Evolutionary conservation across 1,140 invertebrate species (phyloP).

Genomic region (Agrypnia vestita): DNA sequence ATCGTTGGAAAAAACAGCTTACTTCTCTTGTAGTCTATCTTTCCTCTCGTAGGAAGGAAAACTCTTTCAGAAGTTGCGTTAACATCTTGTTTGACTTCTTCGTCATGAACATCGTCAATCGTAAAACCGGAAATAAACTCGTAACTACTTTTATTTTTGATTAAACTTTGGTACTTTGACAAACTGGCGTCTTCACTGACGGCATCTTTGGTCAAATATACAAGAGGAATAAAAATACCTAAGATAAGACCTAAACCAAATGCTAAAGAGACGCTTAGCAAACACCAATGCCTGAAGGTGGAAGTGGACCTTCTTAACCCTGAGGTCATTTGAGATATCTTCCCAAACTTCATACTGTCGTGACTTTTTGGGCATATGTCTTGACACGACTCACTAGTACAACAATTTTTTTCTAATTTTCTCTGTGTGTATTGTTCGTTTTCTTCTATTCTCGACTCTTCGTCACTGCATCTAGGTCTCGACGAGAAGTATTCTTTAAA

Average conservation of each 20-base stretch:
- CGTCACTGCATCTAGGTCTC: slow-evolving; percentile 21
- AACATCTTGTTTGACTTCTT: background rate
- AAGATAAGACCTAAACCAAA: slow-evolving; percentile 56
- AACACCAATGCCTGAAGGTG: slow-evolving; percentile 49
- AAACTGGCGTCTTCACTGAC: background rate
- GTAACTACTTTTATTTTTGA: slow-evolving; percentile 3
- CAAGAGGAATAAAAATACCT: slow-evolving; percentile 55
- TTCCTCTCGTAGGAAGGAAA: slow-evolving; percentile 35
- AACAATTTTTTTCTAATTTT: slow-evolving; percentile 9
- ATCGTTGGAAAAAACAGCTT: slow-evolving; percentile 34
- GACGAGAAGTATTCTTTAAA: slow-evolving; percentile 27
- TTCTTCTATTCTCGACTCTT: slow-evolving; percentile 27
- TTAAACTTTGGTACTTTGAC: background rate
- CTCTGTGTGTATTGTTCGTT: background rate
- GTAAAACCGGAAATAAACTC: slow-evolving; percentile 29
- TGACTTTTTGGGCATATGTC: slow-evolving; percentile 5
- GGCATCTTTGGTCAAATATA: slow-evolving; percentile 49
- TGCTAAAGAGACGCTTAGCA: slow-evolving; percentile 53
- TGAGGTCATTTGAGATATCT: background rate
- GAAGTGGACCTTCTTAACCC: slow-evolving; percentile 23
- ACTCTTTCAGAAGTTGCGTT: slow-evolving; percentile 41
- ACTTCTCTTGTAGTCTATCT: slow-evolving; percentile 23
- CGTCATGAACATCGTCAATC: slow-evolving; percentile 37
- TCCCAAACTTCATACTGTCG: slow-evolving; percentile 9
- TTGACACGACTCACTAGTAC: slow-evolving; percentile 16